Conservation (phyloP, 2,113 vertebrate species). For the Sigmodon hispidus region DNA sequence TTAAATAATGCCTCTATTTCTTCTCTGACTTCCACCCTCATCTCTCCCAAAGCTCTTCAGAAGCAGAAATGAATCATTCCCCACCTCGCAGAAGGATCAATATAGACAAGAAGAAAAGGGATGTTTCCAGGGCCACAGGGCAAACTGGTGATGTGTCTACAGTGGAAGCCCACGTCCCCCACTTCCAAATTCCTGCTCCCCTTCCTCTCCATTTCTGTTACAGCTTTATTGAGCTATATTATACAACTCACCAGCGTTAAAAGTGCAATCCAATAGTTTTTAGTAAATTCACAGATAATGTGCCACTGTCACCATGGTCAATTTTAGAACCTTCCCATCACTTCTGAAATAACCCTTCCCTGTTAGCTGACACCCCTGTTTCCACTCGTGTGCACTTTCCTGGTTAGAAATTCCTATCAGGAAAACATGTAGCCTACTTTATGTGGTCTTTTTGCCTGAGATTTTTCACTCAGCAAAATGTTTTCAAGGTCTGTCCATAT, state of each 20-base stretch:
- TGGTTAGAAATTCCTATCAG: not conserved
- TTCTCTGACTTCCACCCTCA: not conserved
- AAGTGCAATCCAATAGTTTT: not conserved
- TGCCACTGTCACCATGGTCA: not conserved
- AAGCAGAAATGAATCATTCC: not conserved
- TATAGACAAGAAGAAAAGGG: not conserved
- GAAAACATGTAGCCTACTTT: not conserved
- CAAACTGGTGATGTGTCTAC: not conserved
- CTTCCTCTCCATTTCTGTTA: not conserved
- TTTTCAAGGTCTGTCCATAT: not conserved
- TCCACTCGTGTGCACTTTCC: not conserved
- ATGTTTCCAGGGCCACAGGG: not conserved
- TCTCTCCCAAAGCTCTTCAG: not conserved
- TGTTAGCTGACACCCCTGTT: not conserved
- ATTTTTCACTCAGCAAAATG: not conserved
- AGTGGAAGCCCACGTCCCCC: not conserved
- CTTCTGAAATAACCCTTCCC: not conserved
- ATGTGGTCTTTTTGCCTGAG: not conserved
- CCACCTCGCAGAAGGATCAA: not conserved
- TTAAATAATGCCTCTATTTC: constrained; percentile 40
- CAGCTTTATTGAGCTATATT: not conserved
- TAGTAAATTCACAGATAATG: not conserved
- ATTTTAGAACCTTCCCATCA: not conserved
- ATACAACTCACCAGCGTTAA: not conserved
- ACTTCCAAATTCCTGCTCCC: not conserved